These are phyloP conservation scores for Perithous albicinctus DNA, from an alignment of 2,888 invertebrate genomes.

Conservation along the genomic window DNA sequence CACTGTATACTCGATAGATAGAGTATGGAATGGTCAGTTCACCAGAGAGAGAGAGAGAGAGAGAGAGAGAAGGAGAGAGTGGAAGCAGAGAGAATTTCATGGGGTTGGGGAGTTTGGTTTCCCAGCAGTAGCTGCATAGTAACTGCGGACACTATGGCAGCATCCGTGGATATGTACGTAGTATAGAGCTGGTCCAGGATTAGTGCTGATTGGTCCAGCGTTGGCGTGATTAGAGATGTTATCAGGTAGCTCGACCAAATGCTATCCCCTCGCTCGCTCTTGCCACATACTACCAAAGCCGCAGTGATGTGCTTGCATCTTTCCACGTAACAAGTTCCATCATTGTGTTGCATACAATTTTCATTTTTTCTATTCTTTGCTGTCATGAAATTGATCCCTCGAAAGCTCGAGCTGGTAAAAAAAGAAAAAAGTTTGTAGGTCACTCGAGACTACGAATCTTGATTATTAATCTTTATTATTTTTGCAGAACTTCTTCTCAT, in stretches of 20 bases:
- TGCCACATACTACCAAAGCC: slow-evolving; percentile 72
- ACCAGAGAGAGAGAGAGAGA: slow-evolving; percentile 58
- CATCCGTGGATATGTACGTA: slow-evolving; percentile 50
- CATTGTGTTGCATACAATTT: slow-evolving; percentile 7
- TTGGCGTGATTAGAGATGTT: slow-evolving; percentile 85
- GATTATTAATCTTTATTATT: background rate
- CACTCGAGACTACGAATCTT: too few species aligned
- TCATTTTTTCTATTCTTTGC: slow-evolving; percentile 16
- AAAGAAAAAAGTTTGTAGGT: too few species aligned
- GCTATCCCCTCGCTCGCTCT: slow-evolving; percentile 66
- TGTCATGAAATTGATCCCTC: too few species aligned
- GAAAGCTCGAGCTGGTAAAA: too few species aligned
- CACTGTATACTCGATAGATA: slow-evolving; percentile 49
- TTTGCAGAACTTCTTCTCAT: too few species aligned
- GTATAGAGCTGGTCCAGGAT: slow-evolving; percentile 79
- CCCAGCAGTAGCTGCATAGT: slow-evolving; percentile 75
- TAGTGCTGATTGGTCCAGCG: slow-evolving; percentile 84
- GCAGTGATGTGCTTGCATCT: slow-evolving; percentile 75
- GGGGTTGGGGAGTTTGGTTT: slow-evolving; percentile 78
- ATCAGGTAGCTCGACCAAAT: slow-evolving; percentile 78
- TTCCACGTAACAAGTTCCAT: slow-evolving; percentile 67
- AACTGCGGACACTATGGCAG: slow-evolving; percentile 62
- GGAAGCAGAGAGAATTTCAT: slow-evolving; percentile 65
- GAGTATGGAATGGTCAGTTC: slow-evolving; percentile 73
- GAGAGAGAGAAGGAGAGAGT: slow-evolving; percentile 53